Evolutionary conservation across 2,888 invertebrate genomes (phyloP).

Genomic region (Rhyacophila evoluta): DNA sequence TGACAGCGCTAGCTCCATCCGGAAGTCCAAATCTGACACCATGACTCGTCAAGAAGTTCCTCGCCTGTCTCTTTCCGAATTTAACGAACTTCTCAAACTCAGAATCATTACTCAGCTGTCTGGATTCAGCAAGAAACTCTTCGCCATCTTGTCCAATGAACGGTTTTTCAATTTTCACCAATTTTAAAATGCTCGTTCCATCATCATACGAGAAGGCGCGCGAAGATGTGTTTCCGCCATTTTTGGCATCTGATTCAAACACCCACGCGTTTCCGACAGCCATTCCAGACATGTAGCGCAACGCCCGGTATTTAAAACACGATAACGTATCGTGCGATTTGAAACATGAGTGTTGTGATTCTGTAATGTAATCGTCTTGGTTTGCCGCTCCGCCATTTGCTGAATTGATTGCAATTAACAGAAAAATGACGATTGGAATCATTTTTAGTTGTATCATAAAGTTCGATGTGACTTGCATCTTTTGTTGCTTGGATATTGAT

Average conservation of each 20-base stretch:
- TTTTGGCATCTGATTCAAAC: not conserved
- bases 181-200: constrained; percentile 31
- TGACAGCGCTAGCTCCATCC: constrained; percentile 65
- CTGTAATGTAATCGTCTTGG: constrained; percentile 48
- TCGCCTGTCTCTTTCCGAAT: constrained; percentile 60
- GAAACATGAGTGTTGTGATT: constrained; percentile 45
- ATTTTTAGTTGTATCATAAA: not conserved
- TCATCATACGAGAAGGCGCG: not conserved
- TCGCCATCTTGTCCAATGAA: not conserved
- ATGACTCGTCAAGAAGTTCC: constrained; percentile 65
- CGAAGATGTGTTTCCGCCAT: not conserved
- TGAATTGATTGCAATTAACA: not conserved
- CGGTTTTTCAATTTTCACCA: constrained; percentile 39
- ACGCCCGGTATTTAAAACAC: constrained; percentile 49
- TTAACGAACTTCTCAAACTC: constrained; percentile 51
- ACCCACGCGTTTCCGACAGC: constrained; percentile 43
- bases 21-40: constrained; percentile 65
- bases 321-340: constrained; percentile 43
- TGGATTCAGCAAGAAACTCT: constrained; percentile 43
- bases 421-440: not conserved
- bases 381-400: not conserved
- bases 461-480: not conserved
- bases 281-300: constrained; percentile 46
- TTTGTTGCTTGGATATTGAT: not conserved
- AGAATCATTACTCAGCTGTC: constrained; percentile 48